Base-by-base conservation (phyloP, 2,797 vertebrate species). In the Babyrousa celebensis region DNA sequence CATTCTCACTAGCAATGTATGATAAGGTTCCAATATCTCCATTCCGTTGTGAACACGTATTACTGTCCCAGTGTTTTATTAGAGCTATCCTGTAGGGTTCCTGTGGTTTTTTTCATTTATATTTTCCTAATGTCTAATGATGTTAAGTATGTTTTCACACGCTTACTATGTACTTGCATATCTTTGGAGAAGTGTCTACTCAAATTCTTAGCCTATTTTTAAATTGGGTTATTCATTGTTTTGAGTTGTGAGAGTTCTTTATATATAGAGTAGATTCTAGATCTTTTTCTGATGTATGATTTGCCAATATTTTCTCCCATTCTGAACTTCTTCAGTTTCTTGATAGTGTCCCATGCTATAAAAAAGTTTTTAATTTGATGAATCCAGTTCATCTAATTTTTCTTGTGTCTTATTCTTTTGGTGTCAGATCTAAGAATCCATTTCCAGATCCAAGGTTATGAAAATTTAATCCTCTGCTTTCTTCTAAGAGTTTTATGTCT, bases 301-400 rank as follows among this genome's bases (percentile, higher is more conserved):
- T 88, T 88, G 60, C 4, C 80, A 85, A 21, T 18, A 62, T 68
- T 58, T 85, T 75, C 71, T 85, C 32, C 62, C 23, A 75, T 23
- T 84, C 78, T 92, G 32, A 79, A 74, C 14, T 18, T 58, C 89
- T 71, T 89, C 18, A 92, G 6, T 48, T 78, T 72, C 58, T 94
- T 93, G 17, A 90, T 52, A 79, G 75, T 67, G 21, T 58, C 23
- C 36, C 68, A 48, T 72, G 11, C 72, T 72, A 6, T 43, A 32
- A 5, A 68, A 70, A 65, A 27, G 36, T 12, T 92, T 85, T 92
- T 63, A 75, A 36, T 82, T 87, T 87, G 25, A 77, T 32, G 27
- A 62, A n/a, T 72, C 12, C 18, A 77, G 5, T 27, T 77, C 27
- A 67, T 40, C 15, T 68, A 20, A 36, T 86, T 83, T 78, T 32